Evolutionary conservation across 92 coral and sea anemone genomes (phyloP).

Genomic region (Chrysogorgia sp.): DNA sequence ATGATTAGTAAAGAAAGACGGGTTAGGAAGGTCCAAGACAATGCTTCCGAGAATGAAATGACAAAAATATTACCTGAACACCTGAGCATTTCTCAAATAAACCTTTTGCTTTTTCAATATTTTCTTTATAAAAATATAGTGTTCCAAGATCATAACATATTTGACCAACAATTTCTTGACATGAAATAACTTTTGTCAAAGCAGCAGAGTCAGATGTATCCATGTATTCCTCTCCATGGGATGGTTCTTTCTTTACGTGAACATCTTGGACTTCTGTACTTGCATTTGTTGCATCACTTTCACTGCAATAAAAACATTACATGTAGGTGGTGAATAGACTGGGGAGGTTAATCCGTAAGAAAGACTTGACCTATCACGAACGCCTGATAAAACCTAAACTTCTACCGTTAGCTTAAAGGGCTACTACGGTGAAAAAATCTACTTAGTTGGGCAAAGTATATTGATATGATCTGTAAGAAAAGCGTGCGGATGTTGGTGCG

Average conservation of each 20-base stretch:
- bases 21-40: neutral
- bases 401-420: no score
- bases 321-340: no score
- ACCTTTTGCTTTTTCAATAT: slow-evolving; percentile 82
- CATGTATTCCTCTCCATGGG: slow-evolving; percentile 1
- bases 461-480: no score
- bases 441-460: no score
- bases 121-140: slow-evolving; percentile 90
- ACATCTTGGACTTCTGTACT: neutral
- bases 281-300: neutral
- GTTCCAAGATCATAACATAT: slow-evolving; percentile 86
- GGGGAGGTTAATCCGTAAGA: no score
- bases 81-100: slow-evolving; percentile 84
- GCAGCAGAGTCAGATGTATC: slow-evolving; percentile 4
- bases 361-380: no score
- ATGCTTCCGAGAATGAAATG: neutral
- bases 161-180: slow-evolving; percentile 79
- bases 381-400: no score
- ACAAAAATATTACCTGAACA: slow-evolving; percentile 69
- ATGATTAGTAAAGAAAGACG: no score
- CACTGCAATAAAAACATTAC: neutral
- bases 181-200: slow-evolving; percentile 37
- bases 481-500: no score
- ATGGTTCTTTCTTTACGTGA: neutral
- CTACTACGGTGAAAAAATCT: no score